Conservation (phyloP, 2,113 vertebrate species). For the Hylia prasina region DNA sequence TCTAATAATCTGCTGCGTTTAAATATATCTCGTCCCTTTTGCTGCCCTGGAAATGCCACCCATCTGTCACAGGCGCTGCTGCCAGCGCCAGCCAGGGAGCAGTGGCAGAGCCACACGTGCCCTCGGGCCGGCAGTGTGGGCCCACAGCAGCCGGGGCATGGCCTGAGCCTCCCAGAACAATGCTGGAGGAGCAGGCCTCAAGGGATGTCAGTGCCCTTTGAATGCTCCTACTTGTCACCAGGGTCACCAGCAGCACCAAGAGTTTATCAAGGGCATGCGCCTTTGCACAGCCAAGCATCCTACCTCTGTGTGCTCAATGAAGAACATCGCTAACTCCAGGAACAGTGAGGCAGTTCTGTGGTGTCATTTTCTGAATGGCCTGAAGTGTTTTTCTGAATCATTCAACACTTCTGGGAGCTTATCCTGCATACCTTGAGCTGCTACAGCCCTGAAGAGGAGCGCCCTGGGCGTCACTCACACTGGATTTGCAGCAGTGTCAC, state of each 20-base stretch:
- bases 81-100: background rate
- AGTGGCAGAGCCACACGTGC: background rate
- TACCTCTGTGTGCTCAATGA: background rate
- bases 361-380: background rate
- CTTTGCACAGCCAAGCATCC: background rate
- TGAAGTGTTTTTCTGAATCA: background rate
- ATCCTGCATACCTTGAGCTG: background rate
- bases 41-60: background rate
- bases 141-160: background rate
- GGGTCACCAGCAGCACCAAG: background rate
- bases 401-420: background rate
- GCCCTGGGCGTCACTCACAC: background rate
- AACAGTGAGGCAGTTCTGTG: background rate
- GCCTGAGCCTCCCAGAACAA: accelerated
- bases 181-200: background rate
- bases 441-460: background rate
- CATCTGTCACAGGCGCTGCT: background rate
- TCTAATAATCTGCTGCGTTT: background rate
- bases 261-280: accelerated
- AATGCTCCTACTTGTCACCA: accelerated
- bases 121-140: background rate
- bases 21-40: background rate
- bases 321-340: background rate
- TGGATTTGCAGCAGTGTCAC: background rate
- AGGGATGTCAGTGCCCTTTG: background rate